Evolutionary conservation across 2,113 vertebrate genomes (phyloP).

Genomic region (Bos taurus): ARS-UCD2.0 NC_037348.1:46538501-46539000

Average conservation of each 20-base stretch:
- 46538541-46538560: slow-evolving; percentile 76
- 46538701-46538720: slow-evolving; percentile 18
- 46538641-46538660: slow-evolving; percentile 36
- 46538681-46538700: background rate
- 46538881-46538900: background rate
- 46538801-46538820: background rate
- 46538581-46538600: slow-evolving; percentile 63
- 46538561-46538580: slow-evolving; percentile 67
- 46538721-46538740: slow-evolving; percentile 6
- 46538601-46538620: slow-evolving; percentile 57
- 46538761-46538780: background rate
- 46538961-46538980: background rate
- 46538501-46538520: slow-evolving; percentile 70
- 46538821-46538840: background rate
- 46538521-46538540: slow-evolving; percentile 72
- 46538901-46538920: background rate
- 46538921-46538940: background rate
- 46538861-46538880: background rate
- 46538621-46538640: slow-evolving; percentile 51
- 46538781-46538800: slow-evolving; percentile 12
- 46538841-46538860: background rate
- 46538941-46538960: background rate
- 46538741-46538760: slow-evolving; percentile 28
- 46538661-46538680: slow-evolving; percentile 46
- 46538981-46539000: slow-evolving; percentile 34